Evolutionary conservation across 2,888 invertebrate genomes (phyloP).

Genomic region (Eucriotettix oculatus): DNA sequence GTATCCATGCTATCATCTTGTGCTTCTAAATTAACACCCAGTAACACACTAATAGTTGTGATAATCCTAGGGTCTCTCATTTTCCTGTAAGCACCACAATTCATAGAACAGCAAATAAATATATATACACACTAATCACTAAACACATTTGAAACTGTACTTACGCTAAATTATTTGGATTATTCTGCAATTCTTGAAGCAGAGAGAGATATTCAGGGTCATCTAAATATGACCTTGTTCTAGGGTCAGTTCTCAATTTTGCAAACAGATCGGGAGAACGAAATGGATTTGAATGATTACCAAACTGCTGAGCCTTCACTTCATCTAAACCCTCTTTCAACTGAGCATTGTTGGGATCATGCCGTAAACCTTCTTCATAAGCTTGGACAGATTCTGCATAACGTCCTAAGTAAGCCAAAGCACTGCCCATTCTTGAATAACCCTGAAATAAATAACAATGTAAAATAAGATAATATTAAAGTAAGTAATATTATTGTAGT

Average conservation of each 20-base stretch:
- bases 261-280: constrained; percentile 35
- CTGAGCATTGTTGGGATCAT: constrained; percentile 57
- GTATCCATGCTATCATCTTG: constrained; percentile 36
- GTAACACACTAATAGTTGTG: constrained; percentile 49
- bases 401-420: constrained; percentile 57
- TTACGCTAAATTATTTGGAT: constrained; percentile 39
- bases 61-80: constrained; percentile 49
- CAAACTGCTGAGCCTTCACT: constrained; percentile 27
- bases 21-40: constrained; percentile 36
- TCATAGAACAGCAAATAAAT: background rate
- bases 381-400: constrained; percentile 58
- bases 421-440: constrained; percentile 78
- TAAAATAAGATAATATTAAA: too few relatives aligned
- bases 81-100: background rate
- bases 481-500: too few relatives aligned
- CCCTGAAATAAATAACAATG: constrained; percentile 21
- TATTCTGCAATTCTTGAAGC: constrained; percentile 40
- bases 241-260: constrained; percentile 47
- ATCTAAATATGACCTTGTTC: constrained; percentile 49
- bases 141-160: background rate
- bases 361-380: constrained; percentile 53
- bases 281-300: constrained; percentile 34
- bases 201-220: constrained; percentile 57
- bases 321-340: constrained; percentile 49
- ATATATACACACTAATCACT: background rate